A percentile compares a stretch with the other conserved stretches of the same genome.
Evolutionary conservation across 2,888 invertebrate genomes (phyloP).

Genomic region (Pterostichus niger): DNA sequence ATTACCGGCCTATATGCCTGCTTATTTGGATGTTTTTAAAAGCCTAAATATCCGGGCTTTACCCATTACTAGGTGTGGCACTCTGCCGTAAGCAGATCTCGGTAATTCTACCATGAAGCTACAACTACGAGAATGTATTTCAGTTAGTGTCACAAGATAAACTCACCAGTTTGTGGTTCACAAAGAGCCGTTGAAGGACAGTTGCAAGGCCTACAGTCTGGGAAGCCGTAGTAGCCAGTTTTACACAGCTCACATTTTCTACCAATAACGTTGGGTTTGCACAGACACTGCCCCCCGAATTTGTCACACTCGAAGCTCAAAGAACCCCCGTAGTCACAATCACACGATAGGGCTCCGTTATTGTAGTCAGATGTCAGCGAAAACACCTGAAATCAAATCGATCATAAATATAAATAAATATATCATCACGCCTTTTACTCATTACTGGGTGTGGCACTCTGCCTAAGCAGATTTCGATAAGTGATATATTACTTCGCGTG

Average conservation of each 20-base stretch:
- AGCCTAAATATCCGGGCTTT: no score
- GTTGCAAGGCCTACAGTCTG: constrained; percentile 93
- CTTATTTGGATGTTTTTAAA: no score
- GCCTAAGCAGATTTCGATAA: no score
- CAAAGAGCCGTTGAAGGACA: constrained; percentile 92
- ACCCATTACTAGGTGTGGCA: no score
- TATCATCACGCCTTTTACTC: no score
- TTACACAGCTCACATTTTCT: constrained; percentile 89
- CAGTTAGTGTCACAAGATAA: background rate
- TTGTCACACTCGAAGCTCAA: constrained; percentile 92
- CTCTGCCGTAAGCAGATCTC: no score
- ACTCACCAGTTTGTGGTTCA: constrained; percentile 83
- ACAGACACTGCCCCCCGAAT: constrained; percentile 98
- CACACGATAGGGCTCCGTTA: constrained; percentile 93
- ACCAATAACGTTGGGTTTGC: constrained; percentile 95
- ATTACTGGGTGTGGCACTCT: no score
- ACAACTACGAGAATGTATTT: no score
- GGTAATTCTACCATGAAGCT: no score
- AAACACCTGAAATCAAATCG: constrained; percentile 79
- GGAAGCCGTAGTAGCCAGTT: constrained; percentile 97
- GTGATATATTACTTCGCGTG: no score
- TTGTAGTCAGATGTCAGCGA: constrained; percentile 97
- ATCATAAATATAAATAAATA: no score
- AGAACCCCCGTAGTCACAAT: constrained; percentile 94
- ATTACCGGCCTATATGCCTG: no score